Evolutionary conservation across 1,140 invertebrate genomes (phyloP).

Genomic region (Laodelphax striatellus): DNA sequence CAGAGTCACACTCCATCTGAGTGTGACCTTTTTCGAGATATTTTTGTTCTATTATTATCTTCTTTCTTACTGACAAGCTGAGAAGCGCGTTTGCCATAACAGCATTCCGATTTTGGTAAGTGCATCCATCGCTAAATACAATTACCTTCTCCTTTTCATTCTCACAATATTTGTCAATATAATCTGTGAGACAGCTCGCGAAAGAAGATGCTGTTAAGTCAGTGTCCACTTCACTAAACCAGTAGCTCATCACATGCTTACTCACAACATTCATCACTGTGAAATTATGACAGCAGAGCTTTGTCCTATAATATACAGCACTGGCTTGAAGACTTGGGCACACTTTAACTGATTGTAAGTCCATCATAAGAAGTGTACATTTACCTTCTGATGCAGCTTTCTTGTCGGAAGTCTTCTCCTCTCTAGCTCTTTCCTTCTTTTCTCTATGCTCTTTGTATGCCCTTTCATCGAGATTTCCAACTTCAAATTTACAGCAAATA

Average conservation of each 20-base stretch:
- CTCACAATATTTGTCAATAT: conserved; percentile 18
- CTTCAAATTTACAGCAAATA: conserved; percentile 18
- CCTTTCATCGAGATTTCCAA: conserved; percentile 12
- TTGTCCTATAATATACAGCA: conserved; percentile 33
- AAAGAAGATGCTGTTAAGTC: conserved; percentile 31
- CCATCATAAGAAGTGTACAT: conserved; percentile 23
- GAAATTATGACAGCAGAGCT: conserved; percentile 33
- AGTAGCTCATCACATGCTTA: conserved; percentile 26
- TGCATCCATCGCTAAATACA: conserved; percentile 27
- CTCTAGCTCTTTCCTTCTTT: conserved; percentile 19
- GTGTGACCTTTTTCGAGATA: conserved; percentile 32
- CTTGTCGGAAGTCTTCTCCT: conserved; percentile 22
- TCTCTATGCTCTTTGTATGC: conserved; percentile 16
- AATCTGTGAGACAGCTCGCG: conserved; percentile 27
- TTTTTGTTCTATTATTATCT: conserved; percentile 29
- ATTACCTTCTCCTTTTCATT: conserved; percentile 13
- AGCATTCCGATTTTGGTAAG: conserved; percentile 27
- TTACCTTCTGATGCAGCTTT: conserved; percentile 15
- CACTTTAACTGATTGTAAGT: conserved; percentile 30
- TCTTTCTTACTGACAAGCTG: conserved; percentile 19
- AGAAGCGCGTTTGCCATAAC: conserved; percentile 27
- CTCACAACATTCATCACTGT: conserved; percentile 31
- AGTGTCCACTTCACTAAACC: conserved; percentile 31
- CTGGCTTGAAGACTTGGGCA: conserved; percentile 28
- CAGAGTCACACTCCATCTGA: conserved; percentile 32